Percentiles rank a stretch among this genome's conserved stretches.
phyloP scores from a whole-genome alignment of 2,113 vertebrate genomes.

The Ailurus styani region DNA sequence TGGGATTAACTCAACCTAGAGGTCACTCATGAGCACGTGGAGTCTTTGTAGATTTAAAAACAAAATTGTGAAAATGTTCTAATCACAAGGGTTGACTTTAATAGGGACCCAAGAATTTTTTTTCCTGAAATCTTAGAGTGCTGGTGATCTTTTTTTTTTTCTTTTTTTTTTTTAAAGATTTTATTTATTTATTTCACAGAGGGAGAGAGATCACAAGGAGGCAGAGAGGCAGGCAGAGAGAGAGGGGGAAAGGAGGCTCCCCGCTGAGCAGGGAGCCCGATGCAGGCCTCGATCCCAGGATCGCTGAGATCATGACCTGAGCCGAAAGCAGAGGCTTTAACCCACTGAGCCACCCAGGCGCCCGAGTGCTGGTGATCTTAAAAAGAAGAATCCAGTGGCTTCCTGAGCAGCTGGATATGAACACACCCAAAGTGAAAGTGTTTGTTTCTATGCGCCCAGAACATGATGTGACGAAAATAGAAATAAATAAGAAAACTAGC shows the following conservation, averaged over 20 bases:
- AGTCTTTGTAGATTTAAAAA: background rate
- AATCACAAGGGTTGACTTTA: background rate
- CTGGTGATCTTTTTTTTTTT: background rate
- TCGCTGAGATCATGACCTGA: too few relatives aligned
- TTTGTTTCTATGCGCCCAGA: background rate
- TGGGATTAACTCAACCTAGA: background rate
- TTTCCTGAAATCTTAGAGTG: background rate
- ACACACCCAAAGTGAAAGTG: background rate
- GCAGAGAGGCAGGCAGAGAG: too few relatives aligned
- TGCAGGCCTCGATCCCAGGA: too few relatives aligned
- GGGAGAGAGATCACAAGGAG: too few relatives aligned
- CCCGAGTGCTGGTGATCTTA: background rate
- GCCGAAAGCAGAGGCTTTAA: too few relatives aligned
- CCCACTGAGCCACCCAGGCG: too few relatives aligned
- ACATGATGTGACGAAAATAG: background rate
- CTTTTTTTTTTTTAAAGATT: too few relatives aligned
- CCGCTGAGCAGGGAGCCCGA: too few relatives aligned
- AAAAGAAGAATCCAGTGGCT: constrained; percentile 8
- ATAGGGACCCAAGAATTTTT: background rate
- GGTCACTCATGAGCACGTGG: background rate
- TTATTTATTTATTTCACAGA: too few relatives aligned
- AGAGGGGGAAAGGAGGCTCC: too few relatives aligned
- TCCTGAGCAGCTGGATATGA: background rate
- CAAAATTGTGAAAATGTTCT: background rate
- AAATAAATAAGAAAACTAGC: background rate